Conservation (phyloP, 2,888 invertebrate species). For the Lasioglossum oenotherae region DNA sequence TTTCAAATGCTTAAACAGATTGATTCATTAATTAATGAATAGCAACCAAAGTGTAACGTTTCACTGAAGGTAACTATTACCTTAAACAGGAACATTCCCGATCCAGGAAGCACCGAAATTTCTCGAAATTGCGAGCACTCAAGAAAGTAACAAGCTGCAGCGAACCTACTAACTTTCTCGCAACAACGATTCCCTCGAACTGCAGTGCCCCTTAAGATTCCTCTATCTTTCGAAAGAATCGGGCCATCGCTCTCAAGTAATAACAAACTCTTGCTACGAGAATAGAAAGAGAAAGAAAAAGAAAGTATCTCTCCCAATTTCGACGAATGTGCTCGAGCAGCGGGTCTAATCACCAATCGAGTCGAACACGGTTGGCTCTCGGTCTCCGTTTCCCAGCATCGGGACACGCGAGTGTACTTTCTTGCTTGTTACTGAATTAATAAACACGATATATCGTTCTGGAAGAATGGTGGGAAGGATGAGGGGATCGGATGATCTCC, state of each 20-base stretch:
- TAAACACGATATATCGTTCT: slow-evolving; percentile 32
- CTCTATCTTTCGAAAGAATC: slow-evolving; percentile 15
- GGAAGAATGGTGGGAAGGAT: background rate
- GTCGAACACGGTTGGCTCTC: background rate
- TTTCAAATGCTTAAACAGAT: background rate
- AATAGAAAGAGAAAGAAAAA: background rate
- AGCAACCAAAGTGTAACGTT: background rate
- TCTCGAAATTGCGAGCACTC: background rate
- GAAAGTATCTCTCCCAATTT: slow-evolving; percentile 8
- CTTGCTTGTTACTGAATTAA: slow-evolving; percentile 53
- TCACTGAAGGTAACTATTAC: background rate
- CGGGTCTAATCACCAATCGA: slow-evolving; percentile 37
- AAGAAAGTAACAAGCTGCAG: background rate
- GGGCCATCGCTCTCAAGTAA: slow-evolving; percentile 9
- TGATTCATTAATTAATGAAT: too few species aligned
- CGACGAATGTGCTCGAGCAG: slow-evolving; percentile 1
- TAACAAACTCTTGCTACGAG: slow-evolving; percentile 28
- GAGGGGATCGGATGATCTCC: slow-evolving; percentile 21
- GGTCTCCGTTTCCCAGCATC: background rate
- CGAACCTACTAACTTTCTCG: background rate
- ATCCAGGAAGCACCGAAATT: background rate
- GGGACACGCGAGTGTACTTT: background rate
- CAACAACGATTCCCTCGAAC: background rate
- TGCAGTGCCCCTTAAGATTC: background rate
- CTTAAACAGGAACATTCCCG: background rate